Evolutionary conservation across 37 sponge, comb jelly and placozoan genomes (phyloP), one percentile per base, ranked within the genome.

Genomic region (Eunapius fragilis): DNA sequence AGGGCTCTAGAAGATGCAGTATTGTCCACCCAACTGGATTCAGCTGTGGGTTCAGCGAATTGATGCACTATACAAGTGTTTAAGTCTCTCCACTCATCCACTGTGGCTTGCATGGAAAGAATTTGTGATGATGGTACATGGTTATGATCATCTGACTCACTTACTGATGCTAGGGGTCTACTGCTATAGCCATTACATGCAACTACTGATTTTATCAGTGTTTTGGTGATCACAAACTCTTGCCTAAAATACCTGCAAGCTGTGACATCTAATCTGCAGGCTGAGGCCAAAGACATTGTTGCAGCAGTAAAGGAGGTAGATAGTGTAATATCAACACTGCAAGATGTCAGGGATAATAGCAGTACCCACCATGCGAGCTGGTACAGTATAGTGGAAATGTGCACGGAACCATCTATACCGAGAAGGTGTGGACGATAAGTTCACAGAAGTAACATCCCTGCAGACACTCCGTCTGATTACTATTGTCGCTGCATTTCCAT

Each of bases 41-140:
- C 77, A 13, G 24, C 22, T 37, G 84, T 89, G 90, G 90, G 79
- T 93, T 41, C 75, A 86, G 71, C 68, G 90, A 30, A 81, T 85
- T 72, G 87, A 93, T 80, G 82, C 94, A 22, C n/a, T n/a, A 68
- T 84, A 17, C 41, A 89, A 14, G 34, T 34, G 23, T 86, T 91
- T 81, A 80, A 71, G 37, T 34, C 28, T 67, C 85, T 88, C 24
- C 83, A 88, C 48, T 70, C 75, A 70, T 88, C 89, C 70, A 85
- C 89, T 86, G 89, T 92, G 45, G 78, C 70, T 27, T 85, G 93
- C 85, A 76, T 89, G 70, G 82, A 89, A 38, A 81, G 82, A 27
- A 92, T 92, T 33, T 91, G 71, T 25, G 30, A 70, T 68, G 87
- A 91, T 35, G 82, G 86, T n/a, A 70, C 85, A 31, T 4, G 31